Evolutionary conservation across 2,113 vertebrate genomes (phyloP).

Genomic region (Glaucidium brasilianum): DNA sequence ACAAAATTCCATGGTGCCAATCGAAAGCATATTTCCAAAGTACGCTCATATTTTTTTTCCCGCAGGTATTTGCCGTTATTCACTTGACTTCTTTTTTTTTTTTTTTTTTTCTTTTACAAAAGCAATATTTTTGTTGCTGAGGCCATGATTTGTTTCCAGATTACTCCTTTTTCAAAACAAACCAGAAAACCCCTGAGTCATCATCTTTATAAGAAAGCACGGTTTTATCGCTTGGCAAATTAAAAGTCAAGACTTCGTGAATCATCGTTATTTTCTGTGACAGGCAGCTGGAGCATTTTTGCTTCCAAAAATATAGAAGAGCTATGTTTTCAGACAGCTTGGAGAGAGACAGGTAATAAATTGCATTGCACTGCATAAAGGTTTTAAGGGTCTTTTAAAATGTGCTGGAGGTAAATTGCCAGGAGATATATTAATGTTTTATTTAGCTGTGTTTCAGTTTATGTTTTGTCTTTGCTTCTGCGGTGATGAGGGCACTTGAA

Average conservation of each 20-base stretch:
- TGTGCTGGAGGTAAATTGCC: not conserved
- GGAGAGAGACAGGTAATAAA: not conserved
- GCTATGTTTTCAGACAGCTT: not conserved
- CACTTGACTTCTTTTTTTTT: not conserved
- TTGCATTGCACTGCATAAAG: not conserved
- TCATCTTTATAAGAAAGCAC: not conserved
- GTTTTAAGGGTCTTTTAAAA: constrained; percentile 2
- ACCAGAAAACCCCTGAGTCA: not conserved
- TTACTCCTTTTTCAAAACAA: not conserved
- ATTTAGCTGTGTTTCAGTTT: not conserved
- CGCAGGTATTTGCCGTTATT: not conserved
- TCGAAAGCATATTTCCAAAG: not conserved
- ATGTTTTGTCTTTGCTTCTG: not conserved
- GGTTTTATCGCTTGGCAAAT: not conserved
- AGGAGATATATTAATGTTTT: not conserved
- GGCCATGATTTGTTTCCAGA: not conserved
- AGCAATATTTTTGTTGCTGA: not conserved
- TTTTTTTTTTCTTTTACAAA: not conserved
- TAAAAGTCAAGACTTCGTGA: not conserved
- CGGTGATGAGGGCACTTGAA: not conserved
- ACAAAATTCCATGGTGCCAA: rapidly evolving
- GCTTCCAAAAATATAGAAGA: constrained; percentile 3
- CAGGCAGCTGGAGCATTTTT: not conserved
- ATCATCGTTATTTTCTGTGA: not conserved
- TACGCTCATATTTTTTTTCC: rapidly evolving